Evolutionary conservation across 1,140 invertebrate species (phyloP), one percentile per base, ranked within the genome.

Genomic region (Manduca sexta): DNA sequence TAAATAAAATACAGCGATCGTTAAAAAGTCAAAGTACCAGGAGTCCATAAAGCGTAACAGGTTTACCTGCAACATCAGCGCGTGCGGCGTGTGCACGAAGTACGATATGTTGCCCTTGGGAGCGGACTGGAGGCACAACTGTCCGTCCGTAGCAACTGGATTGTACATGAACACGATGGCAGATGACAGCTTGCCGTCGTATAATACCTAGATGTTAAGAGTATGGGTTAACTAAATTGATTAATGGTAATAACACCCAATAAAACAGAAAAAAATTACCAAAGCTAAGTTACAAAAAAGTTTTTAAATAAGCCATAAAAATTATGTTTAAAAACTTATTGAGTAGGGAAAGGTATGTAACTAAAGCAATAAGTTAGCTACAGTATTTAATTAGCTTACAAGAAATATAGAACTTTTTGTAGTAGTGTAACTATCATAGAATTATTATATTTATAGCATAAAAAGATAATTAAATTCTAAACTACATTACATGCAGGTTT

Each of bases 131-230:
- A 99, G 90, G 89, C 98, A 99, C 37, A 99, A 90, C 86, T 99
- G 98, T 69, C 96, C 96, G 86, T 99, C 97, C 33, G 95, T 97
- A 42, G 98, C 98, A 68, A 99, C 98, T 41, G 98, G 98, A 87
- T 99, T 99, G 89, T 99, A 99, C 94, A 99, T 98, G 86, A 99
- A 99, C 65, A 99, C 96, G 73, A 99, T 96, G 60, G 95, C 94
- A 66, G 92, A 94, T 53, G 97, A 98, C 66, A 99, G 88, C 87
- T 98, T 98, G 51, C 97, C 97, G 88, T 99, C 98, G 87, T 99
- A 99, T 60, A 99, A 89, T 52, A 99, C 96, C 95, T 98, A 86
- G 3, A 33, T 34, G 46, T 26, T 13, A 8, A 12, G 10, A 21
- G 15, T 40, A 26, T 5, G 21, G 21, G 21, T 26, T 8, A 26